Percentiles rank a stretch among this genome's conserved stretches.
Conservation (phyloP, 2,888 invertebrate genomes). For the Lasioglossum figueresi region DNA sequence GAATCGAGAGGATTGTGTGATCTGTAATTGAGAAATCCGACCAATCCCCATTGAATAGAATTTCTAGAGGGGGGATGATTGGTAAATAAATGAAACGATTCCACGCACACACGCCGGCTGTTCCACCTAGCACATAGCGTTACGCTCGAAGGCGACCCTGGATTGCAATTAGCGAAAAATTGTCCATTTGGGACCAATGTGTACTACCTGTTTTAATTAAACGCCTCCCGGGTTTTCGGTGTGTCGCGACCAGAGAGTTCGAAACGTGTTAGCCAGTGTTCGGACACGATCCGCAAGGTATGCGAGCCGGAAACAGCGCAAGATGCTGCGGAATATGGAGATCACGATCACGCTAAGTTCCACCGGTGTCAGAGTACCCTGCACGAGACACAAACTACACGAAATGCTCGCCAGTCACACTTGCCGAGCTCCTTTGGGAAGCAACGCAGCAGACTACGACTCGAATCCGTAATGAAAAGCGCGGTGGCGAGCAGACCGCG, state of each 20-base stretch:
- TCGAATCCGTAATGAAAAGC: slow-evolving; percentile 22
- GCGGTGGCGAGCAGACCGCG: not conserved
- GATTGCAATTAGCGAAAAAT: not conserved
- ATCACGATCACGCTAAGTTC: slow-evolving; percentile 4
- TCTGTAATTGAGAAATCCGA: slow-evolving; percentile 1
- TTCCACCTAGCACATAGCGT: not conserved
- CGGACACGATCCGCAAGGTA: not conserved
- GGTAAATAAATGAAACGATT: slow-evolving; percentile 5
- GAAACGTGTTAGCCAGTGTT: not conserved
- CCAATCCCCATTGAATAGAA: not conserved
- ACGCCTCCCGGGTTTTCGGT: not conserved
- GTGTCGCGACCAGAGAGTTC: not conserved
- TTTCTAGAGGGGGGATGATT: not conserved
- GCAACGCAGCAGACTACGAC: not conserved
- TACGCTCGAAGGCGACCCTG: not conserved
- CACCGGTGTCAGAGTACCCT: not conserved
- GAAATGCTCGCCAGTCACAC: not conserved
- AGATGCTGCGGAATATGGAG: slow-evolving; percentile 18
- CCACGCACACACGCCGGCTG: not conserved
- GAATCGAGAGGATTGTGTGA: not conserved
- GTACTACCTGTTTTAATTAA: slow-evolving; percentile 12
- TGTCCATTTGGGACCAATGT: not conserved
- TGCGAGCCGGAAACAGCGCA: not conserved
- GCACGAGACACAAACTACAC: slow-evolving; percentile 8
- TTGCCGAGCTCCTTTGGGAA: slow-evolving; percentile 10